These are phyloP conservation scores for Pelusios castaneus DNA, from an alignment of 2,113 vertebrate genomes.

Conservation along the genomic window DNA sequence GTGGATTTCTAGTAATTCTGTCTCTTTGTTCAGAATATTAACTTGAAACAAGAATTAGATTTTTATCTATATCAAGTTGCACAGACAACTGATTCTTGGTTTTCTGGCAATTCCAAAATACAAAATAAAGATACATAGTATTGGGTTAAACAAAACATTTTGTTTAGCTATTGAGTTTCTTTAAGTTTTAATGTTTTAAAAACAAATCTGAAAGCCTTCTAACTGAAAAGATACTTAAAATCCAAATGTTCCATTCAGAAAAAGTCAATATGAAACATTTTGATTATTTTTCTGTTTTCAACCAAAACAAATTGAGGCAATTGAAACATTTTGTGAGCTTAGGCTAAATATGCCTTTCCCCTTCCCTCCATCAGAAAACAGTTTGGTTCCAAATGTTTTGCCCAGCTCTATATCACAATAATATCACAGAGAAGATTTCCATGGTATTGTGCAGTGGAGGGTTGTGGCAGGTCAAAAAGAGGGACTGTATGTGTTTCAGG, in stretches of 20 bases:
- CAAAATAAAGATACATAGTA: neutral
- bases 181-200: neutral
- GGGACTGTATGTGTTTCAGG: neutral
- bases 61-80: neutral
- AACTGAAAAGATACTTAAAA: neutral
- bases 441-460: neutral
- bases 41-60: neutral
- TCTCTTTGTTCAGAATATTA: neutral
- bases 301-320: neutral
- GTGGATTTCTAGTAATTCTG: no score
- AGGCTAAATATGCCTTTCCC: neutral
- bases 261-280: neutral
- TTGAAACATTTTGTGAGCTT: no score
- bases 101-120: neutral
- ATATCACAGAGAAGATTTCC: neutral
- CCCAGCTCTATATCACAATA: neutral
- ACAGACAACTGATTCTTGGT: neutral
- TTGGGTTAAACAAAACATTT: neutral
- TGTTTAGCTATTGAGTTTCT: neutral
- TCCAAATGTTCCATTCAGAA: neutral
- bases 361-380: neutral
- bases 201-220: neutral
- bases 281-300: neutral
- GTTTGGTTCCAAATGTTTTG: neutral
- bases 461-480: neutral